A percentile compares a stretch with the other conserved stretches of the same genome.
Evolutionary conservation across 2,113 vertebrate species (phyloP).

Genomic region (Australoheros scitulus): DNA sequence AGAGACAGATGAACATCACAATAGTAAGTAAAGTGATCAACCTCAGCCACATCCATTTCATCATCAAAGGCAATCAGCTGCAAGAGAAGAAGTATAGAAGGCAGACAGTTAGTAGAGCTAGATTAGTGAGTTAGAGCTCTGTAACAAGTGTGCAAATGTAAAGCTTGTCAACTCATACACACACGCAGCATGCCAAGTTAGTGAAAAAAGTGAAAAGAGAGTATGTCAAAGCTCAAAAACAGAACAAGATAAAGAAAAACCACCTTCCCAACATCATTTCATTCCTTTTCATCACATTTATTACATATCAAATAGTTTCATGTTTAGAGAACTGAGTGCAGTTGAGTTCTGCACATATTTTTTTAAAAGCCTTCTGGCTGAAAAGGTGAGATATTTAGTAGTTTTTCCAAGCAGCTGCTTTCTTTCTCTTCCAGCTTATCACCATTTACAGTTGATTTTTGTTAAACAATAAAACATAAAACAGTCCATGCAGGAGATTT

Average conservation of each 20-base stretch:
- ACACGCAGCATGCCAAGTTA: constrained; percentile 17
- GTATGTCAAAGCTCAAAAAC: neutral
- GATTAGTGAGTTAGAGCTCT: constrained; percentile 39
- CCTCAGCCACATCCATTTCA: constrained; percentile 98
- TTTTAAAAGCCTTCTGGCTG: neutral
- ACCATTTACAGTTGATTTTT: neutral
- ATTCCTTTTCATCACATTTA: neutral
- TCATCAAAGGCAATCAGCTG: constrained; percentile 94
- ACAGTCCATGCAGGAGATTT: neutral
- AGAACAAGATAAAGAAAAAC: neutral
- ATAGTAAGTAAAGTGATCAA: constrained; percentile 84
- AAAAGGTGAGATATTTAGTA: neutral
- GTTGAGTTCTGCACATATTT: neutral
- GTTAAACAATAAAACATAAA: neutral
- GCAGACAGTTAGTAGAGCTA: constrained; percentile 76
- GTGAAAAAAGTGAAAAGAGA: neutral
- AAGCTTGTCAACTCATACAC: constrained; percentile 17
- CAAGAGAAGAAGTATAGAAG: constrained; percentile 83
- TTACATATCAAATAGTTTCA: neutral
- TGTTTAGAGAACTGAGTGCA: neutral
- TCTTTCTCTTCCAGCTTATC: neutral
- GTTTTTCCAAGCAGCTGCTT: neutral
- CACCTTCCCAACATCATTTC: neutral
- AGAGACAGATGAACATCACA: constrained; percentile 58
- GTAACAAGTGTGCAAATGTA: constrained; percentile 20